A percentile compares a stretch with the other conserved stretches of the same genome.
Evolutionary conservation across 2,113 vertebrate species (phyloP).

Genomic region (Ochotona curzoniae): DNA sequence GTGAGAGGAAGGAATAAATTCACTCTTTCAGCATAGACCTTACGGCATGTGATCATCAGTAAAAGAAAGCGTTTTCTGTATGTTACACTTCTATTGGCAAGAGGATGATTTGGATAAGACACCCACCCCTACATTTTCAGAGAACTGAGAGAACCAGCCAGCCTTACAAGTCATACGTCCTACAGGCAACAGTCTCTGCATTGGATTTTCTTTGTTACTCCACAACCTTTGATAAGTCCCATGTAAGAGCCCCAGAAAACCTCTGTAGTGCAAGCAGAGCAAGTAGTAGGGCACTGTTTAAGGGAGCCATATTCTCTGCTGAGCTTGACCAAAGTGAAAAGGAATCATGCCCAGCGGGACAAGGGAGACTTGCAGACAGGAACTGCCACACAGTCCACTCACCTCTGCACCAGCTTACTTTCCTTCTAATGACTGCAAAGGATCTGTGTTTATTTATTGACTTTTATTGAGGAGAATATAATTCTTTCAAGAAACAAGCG

Average conservation of each 20-base stretch:
- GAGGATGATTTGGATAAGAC: not conserved
- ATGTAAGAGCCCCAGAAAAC: not conserved
- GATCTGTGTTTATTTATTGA: not conserved
- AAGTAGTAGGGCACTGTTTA: not conserved
- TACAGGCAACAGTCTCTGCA: not conserved
- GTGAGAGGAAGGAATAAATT: not conserved
- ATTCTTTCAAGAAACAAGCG: constrained; percentile 13
- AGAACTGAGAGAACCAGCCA: not conserved
- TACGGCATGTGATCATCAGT: not conserved
- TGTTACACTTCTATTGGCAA: not conserved
- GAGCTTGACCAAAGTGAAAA: not conserved
- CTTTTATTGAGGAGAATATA: not conserved
- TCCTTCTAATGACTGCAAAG: not conserved
- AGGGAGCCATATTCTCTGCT: not conserved
- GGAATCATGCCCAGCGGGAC: not conserved
- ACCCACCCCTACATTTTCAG: no score
- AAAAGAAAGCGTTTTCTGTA: not conserved
- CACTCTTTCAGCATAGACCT: not conserved
- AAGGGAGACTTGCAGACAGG: not conserved
- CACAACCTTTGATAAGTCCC: not conserved
- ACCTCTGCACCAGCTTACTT: not conserved
- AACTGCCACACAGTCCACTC: not conserved
- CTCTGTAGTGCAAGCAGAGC: not conserved
- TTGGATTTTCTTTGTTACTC: not conserved
- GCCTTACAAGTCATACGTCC: not conserved